Base-by-base conservation (phyloP, 2,113 vertebrate species). In the Salvelinus alpinus region DNA sequence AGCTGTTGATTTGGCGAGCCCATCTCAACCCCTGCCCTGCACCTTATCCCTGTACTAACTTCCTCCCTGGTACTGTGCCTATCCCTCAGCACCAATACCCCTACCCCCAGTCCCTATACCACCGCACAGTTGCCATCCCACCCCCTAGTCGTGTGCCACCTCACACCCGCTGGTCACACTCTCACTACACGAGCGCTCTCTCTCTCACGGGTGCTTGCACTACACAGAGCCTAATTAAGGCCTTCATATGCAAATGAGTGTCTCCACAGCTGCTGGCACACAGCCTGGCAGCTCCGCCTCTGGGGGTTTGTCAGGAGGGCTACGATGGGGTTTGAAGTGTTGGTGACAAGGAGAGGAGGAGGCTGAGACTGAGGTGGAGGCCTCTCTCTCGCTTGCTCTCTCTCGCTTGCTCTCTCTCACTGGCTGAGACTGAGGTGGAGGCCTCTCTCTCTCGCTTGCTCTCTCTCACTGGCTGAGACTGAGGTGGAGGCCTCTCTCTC, bases 231-330 rank as follows among this genome's bases (percentile, higher is more conserved):
- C 95, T 97, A 96, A 98, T 98, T 97, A 97, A 95, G 95, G 94
- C 93, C 95, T 96, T 95, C 95, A 95, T 95, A 97, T 98, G 95
- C 92, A 96, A 96, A 96, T 97, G 88, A 95, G 95, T 92, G 91
- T 22, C 94, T 94, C 94, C 86, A 91, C 95, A 97, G 95, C 94
- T 96, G 94, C 51, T 54, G 51, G 51, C 51, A 16, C 51, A 93
- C 93, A 94, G 93, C 93, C 93, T 91, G 93, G 93, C 93, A 84
- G 74, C 83, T 34, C 85, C 68, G 70, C 78, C 84, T 88, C 80
- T 74, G 81, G 80, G 84, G 82, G 90, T 90, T 89, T 83, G 87
- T 82, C 79, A 77, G 69, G 76, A 84, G 87, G 84, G 82, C 88
- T 89, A 80, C 29, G 82, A 13, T 44, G n/a, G 20, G 44, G 75